Evolutionary conservation across 2,888 invertebrate species (phyloP), one percentile per base, ranked within the genome.

Genomic region (Steinernema hermaphroditum): DNA sequence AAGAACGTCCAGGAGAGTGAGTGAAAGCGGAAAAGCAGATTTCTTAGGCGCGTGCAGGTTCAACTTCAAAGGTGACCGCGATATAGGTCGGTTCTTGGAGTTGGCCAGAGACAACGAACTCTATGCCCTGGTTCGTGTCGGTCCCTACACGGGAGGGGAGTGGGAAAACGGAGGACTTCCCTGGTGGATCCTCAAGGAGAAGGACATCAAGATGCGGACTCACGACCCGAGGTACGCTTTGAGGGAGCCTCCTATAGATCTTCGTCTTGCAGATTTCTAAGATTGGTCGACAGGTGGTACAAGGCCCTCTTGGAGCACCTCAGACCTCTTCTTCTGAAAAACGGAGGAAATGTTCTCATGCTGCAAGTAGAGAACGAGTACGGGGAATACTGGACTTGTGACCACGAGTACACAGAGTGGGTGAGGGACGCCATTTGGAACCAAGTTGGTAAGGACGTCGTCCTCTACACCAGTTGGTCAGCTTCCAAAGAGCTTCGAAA

Each of bases 371-470:
- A 83, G 41, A 96, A 96, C 87, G 83, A 83, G 71, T 83, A 83
- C 73, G 83, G 83, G 4, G 54, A 54, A 27, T 54, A 54, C 14
- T 19, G 12, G 19, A 91, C 91, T 8, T 92, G 91, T 81, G 93
- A 94, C 85, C 88, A 88, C 75, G 88, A 88, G 0, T 94, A 94
- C 87, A 91, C 90, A 81, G 85, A 86, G 22, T 91, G 90, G 88
- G 87, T 94, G 54, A 89, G 91, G 1, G 91, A 92, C 81, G 89
- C 92, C 75, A 90, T 92, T 0, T 79, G 83, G 19, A 78, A 82
- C 14, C 84, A 88, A 74, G 90, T 93, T 4, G 91, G 91, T 2
- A 87, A 90, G 9, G 91, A 91, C 4, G 92, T 93, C 0, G 87
- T 93, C 37, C 88, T 94, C 0, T 94, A 92, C 86, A 93, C 82